A percentile compares a stretch with the other conserved stretches of the same genome.
These are phyloP conservation scores for Ceraclea dissimilis DNA, from an alignment of 2,888 invertebrate genomes.

Conservation along the genomic window DNA sequence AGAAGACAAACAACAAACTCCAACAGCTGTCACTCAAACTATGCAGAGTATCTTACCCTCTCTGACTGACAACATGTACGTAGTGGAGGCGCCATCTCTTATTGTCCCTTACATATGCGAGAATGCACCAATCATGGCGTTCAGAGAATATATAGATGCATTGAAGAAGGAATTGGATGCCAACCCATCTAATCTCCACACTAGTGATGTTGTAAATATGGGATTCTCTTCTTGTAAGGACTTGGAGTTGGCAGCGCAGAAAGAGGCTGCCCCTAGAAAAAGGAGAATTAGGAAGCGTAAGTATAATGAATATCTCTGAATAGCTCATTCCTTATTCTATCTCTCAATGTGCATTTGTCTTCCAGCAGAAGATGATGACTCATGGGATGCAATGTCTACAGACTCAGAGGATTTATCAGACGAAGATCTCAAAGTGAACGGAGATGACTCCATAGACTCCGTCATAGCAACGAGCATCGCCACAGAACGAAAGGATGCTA, in stretches of 20 bases:
- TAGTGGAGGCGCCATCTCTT: conserved; percentile 87
- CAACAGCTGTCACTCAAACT: conserved; percentile 33
- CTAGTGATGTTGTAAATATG: not conserved
- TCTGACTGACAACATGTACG: conserved; percentile 86
- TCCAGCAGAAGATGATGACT: conserved; percentile 39
- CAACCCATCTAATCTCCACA: not conserved
- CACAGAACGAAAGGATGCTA: conserved; percentile 32
- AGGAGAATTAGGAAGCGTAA: not conserved
- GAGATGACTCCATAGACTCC: conserved; percentile 45
- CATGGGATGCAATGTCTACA: conserved; percentile 40
- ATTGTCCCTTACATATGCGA: conserved; percentile 92
- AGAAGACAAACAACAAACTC: conserved; percentile 32
- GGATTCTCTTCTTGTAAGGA: conserved; percentile 25
- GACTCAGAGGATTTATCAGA: conserved; percentile 34
- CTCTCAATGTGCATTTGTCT: no score
- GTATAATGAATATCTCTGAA: not conserved
- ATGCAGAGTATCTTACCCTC: conserved; percentile 61
- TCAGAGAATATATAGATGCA: conserved; percentile 63
- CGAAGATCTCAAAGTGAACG: conserved; percentile 46
- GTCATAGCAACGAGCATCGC: conserved; percentile 39
- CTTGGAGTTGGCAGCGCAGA: conserved; percentile 32
- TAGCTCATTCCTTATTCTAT: no score
- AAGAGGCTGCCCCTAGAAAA: conserved; percentile 27
- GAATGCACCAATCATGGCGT: conserved; percentile 73
- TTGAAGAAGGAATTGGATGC: conserved; percentile 51